Percentiles rank a stretch among this genome's conserved stretches.
Evolutionary conservation across 2,113 vertebrate genomes (phyloP).

Genomic region (Puntigrus tetrazona): DNA sequence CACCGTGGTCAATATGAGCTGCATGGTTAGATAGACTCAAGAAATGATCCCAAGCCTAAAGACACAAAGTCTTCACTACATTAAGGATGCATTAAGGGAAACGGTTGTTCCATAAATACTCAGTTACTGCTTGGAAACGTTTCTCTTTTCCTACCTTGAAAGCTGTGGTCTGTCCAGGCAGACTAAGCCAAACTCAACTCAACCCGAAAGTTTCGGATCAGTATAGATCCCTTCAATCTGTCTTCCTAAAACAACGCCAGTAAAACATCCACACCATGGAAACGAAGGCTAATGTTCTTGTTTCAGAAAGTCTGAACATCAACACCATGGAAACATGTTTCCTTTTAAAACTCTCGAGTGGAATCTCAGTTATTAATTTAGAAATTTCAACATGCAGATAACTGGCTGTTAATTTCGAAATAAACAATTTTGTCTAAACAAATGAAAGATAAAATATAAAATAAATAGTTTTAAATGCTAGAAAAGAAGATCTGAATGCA

Average conservation of each 20-base stretch:
- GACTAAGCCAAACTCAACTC: slow-evolving; percentile 20
- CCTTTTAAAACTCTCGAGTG: not conserved
- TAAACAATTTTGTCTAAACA: not conserved
- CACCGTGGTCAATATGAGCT: slow-evolving; percentile 57
- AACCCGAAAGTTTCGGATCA: slow-evolving; percentile 27
- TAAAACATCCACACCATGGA: slow-evolving; percentile 7
- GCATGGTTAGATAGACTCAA: slow-evolving; percentile 7
- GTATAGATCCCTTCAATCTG: slow-evolving; percentile 12
- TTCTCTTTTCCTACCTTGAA: slow-evolving; percentile 31
- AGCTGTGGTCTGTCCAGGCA: slow-evolving; percentile 7
- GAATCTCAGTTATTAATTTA: not conserved
- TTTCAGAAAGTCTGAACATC: not conserved
- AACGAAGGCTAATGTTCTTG: not conserved
- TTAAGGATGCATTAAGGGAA: slow-evolving; percentile 20
- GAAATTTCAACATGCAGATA: not conserved
- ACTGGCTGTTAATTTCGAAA: not conserved
- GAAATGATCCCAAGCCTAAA: slow-evolving; percentile 31
- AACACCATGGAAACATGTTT: slow-evolving; percentile 12
- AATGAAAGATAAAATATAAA: not conserved
- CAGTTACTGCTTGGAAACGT: slow-evolving; percentile 35
- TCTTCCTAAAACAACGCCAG: slow-evolving; percentile 7
- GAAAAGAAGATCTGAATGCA: not conserved
- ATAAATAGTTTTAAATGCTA: not conserved
- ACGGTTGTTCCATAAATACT: slow-evolving; percentile 31
- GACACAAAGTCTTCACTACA: slow-evolving; percentile 43